A percentile compares a stretch with the other conserved stretches of the same genome.
Conservation (phyloP, 2,888 invertebrate species). For the Idaea straminata region DNA sequence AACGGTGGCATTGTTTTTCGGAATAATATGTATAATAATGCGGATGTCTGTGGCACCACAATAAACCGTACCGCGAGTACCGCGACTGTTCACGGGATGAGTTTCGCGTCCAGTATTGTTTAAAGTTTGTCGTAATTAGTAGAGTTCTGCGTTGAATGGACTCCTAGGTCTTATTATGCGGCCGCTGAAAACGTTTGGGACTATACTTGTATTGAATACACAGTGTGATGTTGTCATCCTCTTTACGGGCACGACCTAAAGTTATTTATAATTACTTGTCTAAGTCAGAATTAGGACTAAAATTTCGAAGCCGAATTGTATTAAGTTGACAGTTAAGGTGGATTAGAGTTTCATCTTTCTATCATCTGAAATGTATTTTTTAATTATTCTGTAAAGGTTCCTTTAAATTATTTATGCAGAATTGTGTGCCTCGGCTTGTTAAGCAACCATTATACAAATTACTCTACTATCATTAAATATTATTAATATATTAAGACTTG, state of each 20-base stretch:
- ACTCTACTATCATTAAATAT: no score
- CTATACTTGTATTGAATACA: constrained; percentile 23
- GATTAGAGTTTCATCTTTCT: background rate
- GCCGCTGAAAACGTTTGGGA: constrained; percentile 41
- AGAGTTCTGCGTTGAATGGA: constrained; percentile 72
- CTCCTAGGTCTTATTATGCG: constrained; percentile 68
- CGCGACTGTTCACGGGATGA: constrained; percentile 73
- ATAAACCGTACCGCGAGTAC: constrained; percentile 66
- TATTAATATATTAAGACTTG: background rate
- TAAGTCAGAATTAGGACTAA: background rate
- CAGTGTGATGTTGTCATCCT: constrained; percentile 25
- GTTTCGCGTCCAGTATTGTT: constrained; percentile 79
- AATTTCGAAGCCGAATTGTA: background rate
- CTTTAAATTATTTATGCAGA: no score
- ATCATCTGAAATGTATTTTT: background rate
- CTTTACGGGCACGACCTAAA: constrained; percentile 16
- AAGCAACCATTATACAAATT: no score
- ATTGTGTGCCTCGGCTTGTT: no score
- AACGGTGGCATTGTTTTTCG: constrained; percentile 73
- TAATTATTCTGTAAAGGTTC: background rate
- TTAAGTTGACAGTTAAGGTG: background rate
- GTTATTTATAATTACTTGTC: background rate
- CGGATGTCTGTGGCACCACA: constrained; percentile 66
- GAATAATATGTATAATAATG: constrained; percentile 77
- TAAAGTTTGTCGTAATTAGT: constrained; percentile 79